These are phyloP conservation scores for Agonopterix alstromeriana DNA, from an alignment of 2,888 invertebrate species.

Conservation along the genomic window DNA sequence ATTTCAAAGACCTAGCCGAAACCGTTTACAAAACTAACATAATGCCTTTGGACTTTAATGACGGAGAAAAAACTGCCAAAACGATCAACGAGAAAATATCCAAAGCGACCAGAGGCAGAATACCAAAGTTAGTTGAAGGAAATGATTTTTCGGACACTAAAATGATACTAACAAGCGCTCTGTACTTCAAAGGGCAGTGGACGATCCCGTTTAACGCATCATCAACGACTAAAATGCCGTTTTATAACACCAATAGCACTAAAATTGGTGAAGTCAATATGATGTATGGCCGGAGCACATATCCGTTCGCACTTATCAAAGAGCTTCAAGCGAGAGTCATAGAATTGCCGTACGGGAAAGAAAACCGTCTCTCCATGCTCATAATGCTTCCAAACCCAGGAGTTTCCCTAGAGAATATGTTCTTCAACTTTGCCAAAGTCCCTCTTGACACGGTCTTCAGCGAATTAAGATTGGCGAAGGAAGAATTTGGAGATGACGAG, in stretches of 20 bases:
- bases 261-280: conserved; percentile 79
- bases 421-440: conserved; percentile 61
- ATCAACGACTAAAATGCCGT: conserved; percentile 68
- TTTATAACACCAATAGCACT: conserved; percentile 72
- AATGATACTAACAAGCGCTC: conserved; percentile 80
- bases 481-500: conserved; percentile 77
- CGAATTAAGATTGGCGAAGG: conserved; percentile 59
- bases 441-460: conserved; percentile 68
- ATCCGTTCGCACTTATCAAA: conserved; percentile 75
- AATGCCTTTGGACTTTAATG: conserved; percentile 35
- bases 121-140: conserved; percentile 38
- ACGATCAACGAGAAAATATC: conserved; percentile 40
- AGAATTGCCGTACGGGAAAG: conserved; percentile 81
- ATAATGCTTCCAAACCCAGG: conserved; percentile 79
- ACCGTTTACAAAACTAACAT: conserved; percentile 39
- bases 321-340: conserved; percentile 78
- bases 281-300: conserved; percentile 82
- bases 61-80: conserved; percentile 28
- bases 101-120: conserved; percentile 45
- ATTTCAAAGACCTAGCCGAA: conserved; percentile 32
- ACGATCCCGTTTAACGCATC: conserved; percentile 77
- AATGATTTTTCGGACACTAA: conserved; percentile 65
- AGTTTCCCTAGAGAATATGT: conserved; percentile 66
- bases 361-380: conserved; percentile 78
- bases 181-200: conserved; percentile 86